Evolutionary conservation across 2,113 vertebrate species (phyloP).

Genomic region (Triplophysa dalaica): DNA sequence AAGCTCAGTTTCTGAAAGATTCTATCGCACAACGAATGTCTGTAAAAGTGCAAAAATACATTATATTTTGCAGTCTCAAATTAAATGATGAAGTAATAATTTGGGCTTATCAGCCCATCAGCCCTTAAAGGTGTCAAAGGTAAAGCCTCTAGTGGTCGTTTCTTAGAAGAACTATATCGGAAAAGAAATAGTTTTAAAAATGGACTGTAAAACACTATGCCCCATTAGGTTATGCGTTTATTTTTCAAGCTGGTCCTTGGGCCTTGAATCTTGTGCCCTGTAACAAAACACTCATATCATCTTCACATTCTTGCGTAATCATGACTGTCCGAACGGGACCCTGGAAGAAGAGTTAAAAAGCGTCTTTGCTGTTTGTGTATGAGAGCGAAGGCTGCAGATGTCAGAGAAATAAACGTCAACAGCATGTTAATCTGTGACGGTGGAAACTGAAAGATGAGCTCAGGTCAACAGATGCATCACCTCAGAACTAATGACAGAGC

Average conservation of each 20-base stretch:
- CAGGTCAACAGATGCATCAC: slow-evolving; percentile 37
- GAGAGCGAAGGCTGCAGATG: neutral
- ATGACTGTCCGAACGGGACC: slow-evolving; percentile 4
- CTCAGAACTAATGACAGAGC: neutral
- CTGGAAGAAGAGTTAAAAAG: slow-evolving; percentile 11
- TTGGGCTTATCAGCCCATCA: no score
- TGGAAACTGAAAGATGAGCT: neutral
- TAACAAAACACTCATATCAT: neutral
- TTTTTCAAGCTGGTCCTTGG: neutral
- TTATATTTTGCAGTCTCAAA: no score
- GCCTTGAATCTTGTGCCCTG: neutral
- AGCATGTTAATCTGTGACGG: slow-evolving; percentile 6
- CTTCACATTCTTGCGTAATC: slow-evolving; percentile 15
- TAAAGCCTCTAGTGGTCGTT: no score
- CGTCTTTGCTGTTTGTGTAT: slow-evolving; percentile 35
- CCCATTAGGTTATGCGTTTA: no score
- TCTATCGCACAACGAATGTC: no score
- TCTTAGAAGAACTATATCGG: no score
- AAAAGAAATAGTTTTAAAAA: neutral
- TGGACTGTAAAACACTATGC: no score
- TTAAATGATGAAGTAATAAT: no score
- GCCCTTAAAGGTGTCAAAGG: no score
- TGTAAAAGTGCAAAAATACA: no score
- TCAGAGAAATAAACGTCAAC: slow-evolving; percentile 9
- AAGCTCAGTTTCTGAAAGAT: neutral